Evolutionary conservation across 1,140 invertebrate species (phyloP), one percentile per base, ranked within the genome.

Genomic region (Ooceraea biroi): DNA sequence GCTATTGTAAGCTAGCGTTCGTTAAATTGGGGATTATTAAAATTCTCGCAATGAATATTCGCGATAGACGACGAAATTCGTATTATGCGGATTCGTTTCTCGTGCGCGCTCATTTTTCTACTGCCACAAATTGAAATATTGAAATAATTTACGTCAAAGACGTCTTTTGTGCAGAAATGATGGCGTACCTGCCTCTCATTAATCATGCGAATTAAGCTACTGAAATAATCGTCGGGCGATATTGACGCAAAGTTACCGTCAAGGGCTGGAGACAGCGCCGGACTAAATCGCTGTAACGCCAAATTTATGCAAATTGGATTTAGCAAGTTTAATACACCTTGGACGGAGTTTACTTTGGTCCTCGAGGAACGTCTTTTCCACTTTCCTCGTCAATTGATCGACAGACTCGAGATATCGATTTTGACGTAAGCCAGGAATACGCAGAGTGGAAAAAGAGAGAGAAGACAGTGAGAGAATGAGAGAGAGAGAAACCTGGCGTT

Each of bases 221-320:
- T 12, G 50, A 71, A 69, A 80, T 80, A 80, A 69, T 58, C 55
- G 25, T 44, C 22, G 61, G 36, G 52, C 11, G 63, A 27, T 57
- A 78, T 44, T 57, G 36, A 44, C 22, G 76, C 76, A 19, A 48
- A 19, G 74, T 17, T 50, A n/a, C 41, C 66, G 76, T 80, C 50
- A 44, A 71, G 50, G 19, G 12, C 22, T 25, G 36, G 11, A 44
- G 76, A 68, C 74, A 66, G 22, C 61, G 61, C 63, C 5, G 50
- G 36, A 71, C 76, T 69, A 71, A 80, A 71, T 71, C 76, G 50
- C 66, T 80, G 57, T 80, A 71, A 80, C 65, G 65, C 65, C 76
- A 80, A 80, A 80, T 80, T 80, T 80, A 80, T 80, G 76, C 76
- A 80, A 71, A 80, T 80, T 80, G 76, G 76, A 55, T 80, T 80